These are phyloP conservation scores for Tylochromis polylepis DNA, from an alignment of 2,113 vertebrate species.

Conservation along the genomic window DNA sequence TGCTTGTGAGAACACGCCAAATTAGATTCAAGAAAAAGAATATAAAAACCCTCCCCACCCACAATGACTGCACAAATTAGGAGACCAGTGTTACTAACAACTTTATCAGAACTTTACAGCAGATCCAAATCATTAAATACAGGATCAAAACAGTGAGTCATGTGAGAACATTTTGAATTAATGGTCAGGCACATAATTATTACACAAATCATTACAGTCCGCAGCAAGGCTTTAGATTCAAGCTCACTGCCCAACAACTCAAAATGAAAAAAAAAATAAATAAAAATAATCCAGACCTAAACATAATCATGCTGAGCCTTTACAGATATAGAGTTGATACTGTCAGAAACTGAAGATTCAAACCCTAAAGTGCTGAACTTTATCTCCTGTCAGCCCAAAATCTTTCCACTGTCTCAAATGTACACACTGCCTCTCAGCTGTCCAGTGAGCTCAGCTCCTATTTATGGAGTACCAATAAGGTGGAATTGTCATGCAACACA, in stretches of 20 bases:
- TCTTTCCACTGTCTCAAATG: not conserved
- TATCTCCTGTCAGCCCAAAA: not conserved
- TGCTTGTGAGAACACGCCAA: not conserved
- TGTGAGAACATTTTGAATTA: not conserved
- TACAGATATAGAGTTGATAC: not conserved
- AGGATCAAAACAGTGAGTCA: not conserved
- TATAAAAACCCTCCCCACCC: not conserved
- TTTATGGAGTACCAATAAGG: not conserved
- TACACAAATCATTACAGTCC: not conserved
- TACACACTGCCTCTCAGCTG: not conserved
- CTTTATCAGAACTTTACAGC: not conserved
- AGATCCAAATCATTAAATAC: not conserved
- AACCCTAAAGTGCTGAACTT: not conserved
- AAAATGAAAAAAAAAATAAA: not conserved
- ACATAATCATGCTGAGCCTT: not conserved
- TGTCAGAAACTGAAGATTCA: not conserved
- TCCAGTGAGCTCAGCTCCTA: not conserved
- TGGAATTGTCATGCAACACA: not conserved
- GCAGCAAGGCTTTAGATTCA: not conserved
- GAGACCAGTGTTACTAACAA: not conserved
- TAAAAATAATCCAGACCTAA: not conserved
- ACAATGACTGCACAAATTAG: not conserved
- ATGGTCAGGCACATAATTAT: slow-evolving; percentile 26
- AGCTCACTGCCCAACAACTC: not conserved
- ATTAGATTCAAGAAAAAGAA: not conserved